A percentile compares a stretch with the other conserved stretches of the same genome.
phyloP scores from a whole-genome alignment of 1,140 invertebrate genomes.

The Euura saliciscinereae region DNA sequence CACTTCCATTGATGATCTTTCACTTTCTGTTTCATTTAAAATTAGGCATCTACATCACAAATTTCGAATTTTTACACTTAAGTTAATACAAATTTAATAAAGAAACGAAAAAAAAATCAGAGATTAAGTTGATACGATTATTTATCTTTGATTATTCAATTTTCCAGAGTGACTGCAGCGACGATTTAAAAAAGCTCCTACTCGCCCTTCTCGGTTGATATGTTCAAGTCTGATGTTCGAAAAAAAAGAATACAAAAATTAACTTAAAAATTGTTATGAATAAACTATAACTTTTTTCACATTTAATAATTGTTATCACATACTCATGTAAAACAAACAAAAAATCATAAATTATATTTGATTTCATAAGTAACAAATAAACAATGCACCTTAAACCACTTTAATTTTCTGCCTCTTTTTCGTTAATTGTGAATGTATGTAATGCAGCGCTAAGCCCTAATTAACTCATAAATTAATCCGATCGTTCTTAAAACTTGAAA shows the following conservation, averaged over 20 bases:
- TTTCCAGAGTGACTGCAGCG: constrained; percentile 64
- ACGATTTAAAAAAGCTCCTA: constrained; percentile 65
- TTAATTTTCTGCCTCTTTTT: constrained; percentile 21
- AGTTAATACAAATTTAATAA: no score
- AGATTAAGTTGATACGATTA: background rate
- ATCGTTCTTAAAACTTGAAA: constrained; percentile 15
- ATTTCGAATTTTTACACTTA: no score
- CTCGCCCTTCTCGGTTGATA: constrained; percentile 58
- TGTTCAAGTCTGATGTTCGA: background rate
- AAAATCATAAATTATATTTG: constrained; percentile 9
- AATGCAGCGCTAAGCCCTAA: constrained; percentile 13
- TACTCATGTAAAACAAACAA: background rate
- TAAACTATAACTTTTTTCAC: background rate
- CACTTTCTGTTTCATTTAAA: no score
- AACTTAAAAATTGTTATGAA: no score
- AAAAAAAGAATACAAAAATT: no score
- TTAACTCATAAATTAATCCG: background rate
- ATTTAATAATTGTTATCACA: background rate
- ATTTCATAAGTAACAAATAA: constrained; percentile 9
- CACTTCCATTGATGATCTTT: no score
- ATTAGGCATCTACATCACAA: no score
- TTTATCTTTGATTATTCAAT: constrained; percentile 29
- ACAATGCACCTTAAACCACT: constrained; percentile 10
- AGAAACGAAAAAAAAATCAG: no score
- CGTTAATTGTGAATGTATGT: background rate